Base-by-base conservation (phyloP, 2,888 invertebrate genomes). In the Lymantria dispar region DNA sequence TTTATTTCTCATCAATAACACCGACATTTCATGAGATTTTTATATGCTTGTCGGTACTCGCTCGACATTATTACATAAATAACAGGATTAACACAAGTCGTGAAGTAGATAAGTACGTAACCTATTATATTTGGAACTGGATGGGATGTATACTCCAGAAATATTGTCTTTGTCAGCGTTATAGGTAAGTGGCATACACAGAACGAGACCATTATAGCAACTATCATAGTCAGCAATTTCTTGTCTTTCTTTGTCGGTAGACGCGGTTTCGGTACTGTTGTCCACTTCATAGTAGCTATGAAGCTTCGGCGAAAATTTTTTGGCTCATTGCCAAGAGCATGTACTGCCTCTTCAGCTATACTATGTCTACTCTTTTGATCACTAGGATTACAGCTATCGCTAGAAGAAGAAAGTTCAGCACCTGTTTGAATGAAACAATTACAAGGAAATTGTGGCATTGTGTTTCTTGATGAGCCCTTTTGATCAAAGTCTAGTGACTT, bases 1-100 rank as follows among this genome's bases (percentile, higher is more conserved):
- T 22, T 3, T 22, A 3, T 22, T 22, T 22, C 5, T 22, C 5
- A 22, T 22, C 3, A 12, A 13, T 45, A 31, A 38, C 79, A 76
- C 39, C 74, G 68, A 72, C 94, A 95, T 68, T 93, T 93, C 45
- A 96, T 91, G 38, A 96, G 93, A 37, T 94, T 94, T 73, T 94
- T 95, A 79, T 98, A 98, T 2, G 98, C 97, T 80, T 96, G 95
- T 62, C 98, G 91, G 77, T 98, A 98, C 71, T 97, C 98, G 74
- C 95, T 96, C 71, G 97, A 98, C 97, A 98, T 97, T 47, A 97
- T 96, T 47, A 97, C 98, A 78, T 98, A 98, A 70, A 98, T 97
- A 29, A 97, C 94, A 0, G 98, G 98, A 81, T 98, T 98, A 54
- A 97, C 95, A 82, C 97, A 98, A 11, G 97, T 95, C 1, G 97